phyloP scores from a whole-genome alignment of 2,113 vertebrate species.

The Litocranius walleri region DNA sequence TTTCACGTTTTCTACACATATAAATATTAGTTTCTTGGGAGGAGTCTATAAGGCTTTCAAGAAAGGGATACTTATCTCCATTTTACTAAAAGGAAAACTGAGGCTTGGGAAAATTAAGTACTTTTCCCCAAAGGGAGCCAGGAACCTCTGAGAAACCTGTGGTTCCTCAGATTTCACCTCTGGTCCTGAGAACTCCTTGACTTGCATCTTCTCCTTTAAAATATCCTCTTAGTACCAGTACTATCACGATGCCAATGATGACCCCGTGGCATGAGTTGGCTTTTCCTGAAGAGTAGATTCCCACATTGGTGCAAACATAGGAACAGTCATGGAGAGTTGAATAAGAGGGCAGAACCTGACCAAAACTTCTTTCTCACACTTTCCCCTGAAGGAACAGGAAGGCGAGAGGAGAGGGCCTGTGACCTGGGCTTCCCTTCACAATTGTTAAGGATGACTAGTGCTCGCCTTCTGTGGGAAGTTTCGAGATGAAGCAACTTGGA shows the following conservation, averaged over 20 bases:
- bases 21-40: neutral
- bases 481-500: neutral
- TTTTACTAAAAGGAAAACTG: neutral
- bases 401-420: neutral
- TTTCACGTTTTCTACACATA: neutral
- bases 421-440: neutral
- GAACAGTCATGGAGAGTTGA: neutral
- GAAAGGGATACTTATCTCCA: neutral
- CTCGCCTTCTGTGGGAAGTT: neutral
- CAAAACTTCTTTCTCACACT: neutral
- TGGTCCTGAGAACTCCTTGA: neutral
- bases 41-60: neutral
- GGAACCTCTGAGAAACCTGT: neutral
- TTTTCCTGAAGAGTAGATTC: neutral
- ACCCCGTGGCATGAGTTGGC: neutral
- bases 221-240: neutral
- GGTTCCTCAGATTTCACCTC: neutral
- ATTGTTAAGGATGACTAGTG: neutral
- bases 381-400: neutral
- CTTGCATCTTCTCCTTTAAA: neutral
- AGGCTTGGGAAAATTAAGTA: neutral
- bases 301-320: accelerated
- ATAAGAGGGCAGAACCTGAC: neutral
- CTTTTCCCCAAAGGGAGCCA: neutral
- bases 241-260: neutral